Evolutionary conservation across 2,113 vertebrate species (phyloP).

Genomic region (Perca schrenkii): DNA sequence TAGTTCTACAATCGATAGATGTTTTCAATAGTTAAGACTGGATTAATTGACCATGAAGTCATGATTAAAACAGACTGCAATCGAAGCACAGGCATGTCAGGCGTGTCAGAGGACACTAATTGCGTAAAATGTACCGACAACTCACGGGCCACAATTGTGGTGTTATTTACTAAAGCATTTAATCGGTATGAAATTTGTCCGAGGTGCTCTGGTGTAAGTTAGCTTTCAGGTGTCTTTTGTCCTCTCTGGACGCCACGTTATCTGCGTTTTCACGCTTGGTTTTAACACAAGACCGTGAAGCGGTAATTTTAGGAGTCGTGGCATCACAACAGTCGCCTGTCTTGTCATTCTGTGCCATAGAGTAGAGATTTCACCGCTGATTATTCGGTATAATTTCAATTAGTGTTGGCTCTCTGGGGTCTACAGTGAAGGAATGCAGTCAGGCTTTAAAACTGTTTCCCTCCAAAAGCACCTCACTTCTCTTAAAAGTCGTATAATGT

Average conservation of each 20-base stretch:
- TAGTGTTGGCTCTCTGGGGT: slow-evolving; percentile 60
- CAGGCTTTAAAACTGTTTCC: slow-evolving; percentile 32
- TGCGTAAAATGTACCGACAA: slow-evolving; percentile 72
- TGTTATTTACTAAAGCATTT: slow-evolving; percentile 62
- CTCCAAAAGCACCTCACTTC: slow-evolving; percentile 23
- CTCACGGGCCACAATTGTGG: slow-evolving; percentile 58
- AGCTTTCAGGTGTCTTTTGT: slow-evolving; percentile 76
- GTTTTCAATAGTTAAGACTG: background rate
- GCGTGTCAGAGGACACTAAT: slow-evolving; percentile 57
- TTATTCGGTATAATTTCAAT: slow-evolving; percentile 78
- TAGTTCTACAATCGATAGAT: background rate
- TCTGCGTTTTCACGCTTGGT: slow-evolving; percentile 81
- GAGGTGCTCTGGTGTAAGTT: slow-evolving; percentile 54
- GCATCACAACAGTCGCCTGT: slow-evolving; percentile 55
- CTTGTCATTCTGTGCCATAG: slow-evolving; percentile 43
- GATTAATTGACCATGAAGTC: background rate
- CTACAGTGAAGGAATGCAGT: slow-evolving; percentile 16
- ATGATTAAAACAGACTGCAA: background rate
- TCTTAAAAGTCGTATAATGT: slow-evolving; percentile 20
- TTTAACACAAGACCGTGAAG: slow-evolving; percentile 75
- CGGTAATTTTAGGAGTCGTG: slow-evolving; percentile 58
- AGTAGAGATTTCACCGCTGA: slow-evolving; percentile 67
- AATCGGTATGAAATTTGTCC: slow-evolving; percentile 83
- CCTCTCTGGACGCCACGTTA: slow-evolving; percentile 61
- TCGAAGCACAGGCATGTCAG: background rate